Conservation (phyloP, 2,888 invertebrate species). For the Polylopha cassiicola region DNA sequence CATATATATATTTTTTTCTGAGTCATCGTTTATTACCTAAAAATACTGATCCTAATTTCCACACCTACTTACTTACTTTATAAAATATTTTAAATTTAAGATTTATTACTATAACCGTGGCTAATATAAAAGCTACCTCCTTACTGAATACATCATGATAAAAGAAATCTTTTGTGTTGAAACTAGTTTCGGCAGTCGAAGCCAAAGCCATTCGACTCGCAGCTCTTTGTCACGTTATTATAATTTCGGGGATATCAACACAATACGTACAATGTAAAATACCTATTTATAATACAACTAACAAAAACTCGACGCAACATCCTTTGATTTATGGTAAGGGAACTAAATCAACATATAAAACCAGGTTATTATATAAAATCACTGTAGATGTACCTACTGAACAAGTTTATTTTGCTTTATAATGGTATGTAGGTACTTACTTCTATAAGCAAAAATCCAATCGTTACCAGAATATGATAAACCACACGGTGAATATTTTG, state of each 20-base stretch:
- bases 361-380: too few relatives aligned
- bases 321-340: too few relatives aligned
- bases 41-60: too few relatives aligned
- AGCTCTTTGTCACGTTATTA: not conserved
- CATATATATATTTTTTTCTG: too few relatives aligned
- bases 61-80: not conserved
- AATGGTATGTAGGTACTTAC: not conserved
- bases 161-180: conserved; percentile 9
- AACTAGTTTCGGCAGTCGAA: conserved; percentile 6
- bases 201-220: conserved; percentile 2
- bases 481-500: conserved; percentile 9
- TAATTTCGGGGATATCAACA: not conserved
- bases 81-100: conserved; percentile 7
- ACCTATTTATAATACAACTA: not conserved
- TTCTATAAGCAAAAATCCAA: not conserved
- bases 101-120: conserved; percentile 12
- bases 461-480: conserved; percentile 7
- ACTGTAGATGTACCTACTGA: too few relatives aligned
- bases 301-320: not conserved
- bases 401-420: too few relatives aligned
- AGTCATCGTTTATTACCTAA: too few relatives aligned
- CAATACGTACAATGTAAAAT: not conserved
- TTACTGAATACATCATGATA: conserved; percentile 5
- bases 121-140: conserved; percentile 2
- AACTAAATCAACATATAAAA: too few relatives aligned